Evolutionary conservation across 2,797 vertebrate species (phyloP).

Genomic region (Spinibarbus caldwelli): DNA sequence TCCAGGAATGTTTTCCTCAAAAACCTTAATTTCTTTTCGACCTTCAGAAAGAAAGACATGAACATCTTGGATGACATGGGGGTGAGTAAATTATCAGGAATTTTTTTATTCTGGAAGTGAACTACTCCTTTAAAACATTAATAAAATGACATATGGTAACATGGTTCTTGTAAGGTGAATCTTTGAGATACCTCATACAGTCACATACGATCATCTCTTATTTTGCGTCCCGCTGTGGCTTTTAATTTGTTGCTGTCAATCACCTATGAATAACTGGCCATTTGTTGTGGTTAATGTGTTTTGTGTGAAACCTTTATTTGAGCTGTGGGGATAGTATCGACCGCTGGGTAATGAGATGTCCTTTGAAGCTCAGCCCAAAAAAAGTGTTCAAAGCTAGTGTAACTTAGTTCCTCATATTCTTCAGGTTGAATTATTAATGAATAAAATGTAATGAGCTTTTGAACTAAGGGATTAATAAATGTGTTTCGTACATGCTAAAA

Average conservation of each 20-base stretch:
- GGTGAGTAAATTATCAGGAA: background rate
- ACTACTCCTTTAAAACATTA: background rate
- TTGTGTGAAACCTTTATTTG: conserved; percentile 44
- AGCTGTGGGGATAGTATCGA: conserved; percentile 26
- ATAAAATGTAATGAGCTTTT: conserved; percentile 31
- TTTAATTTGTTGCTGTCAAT: conserved; percentile 26
- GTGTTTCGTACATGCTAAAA: conserved; percentile 34
- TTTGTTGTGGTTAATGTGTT: conserved; percentile 39
- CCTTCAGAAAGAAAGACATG: background rate
- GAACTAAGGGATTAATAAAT: conserved; percentile 37
- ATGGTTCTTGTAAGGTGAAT: background rate
- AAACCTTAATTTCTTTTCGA: background rate
- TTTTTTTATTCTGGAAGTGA: background rate
- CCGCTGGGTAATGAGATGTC: conserved; percentile 40
- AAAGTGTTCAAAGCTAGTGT: conserved; percentile 28
- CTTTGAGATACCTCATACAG: background rate
- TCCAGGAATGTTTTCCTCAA: background rate
- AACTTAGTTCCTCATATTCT: conserved; percentile 41
- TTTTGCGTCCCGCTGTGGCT: background rate
- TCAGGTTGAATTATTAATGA: conserved; percentile 45
- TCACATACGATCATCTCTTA: background rate
- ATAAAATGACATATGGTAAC: background rate
- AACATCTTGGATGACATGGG: background rate
- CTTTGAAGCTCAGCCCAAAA: conserved; percentile 37
- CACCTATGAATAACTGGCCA: conserved; percentile 16